Base-by-base conservation (phyloP, 1,140 invertebrate species). In the Chironomus tepperi region DNA sequence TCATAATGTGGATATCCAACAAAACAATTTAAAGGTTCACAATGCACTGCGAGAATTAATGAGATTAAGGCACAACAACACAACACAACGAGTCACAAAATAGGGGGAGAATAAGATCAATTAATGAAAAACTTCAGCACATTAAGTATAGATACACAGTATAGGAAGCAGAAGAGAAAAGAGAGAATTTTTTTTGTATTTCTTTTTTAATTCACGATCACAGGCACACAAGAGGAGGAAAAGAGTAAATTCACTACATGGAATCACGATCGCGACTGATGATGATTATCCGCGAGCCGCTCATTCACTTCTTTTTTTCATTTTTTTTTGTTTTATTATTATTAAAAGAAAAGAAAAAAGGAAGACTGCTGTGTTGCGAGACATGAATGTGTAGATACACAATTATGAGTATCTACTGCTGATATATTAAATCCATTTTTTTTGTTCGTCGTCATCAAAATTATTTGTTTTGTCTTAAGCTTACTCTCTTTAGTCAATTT, bases 251-350 rank as follows among this genome's bases (percentile, higher is more conserved):
- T 67, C 64, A 70, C 47, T n/a, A 57, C 47, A 70, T 18, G 15
- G 65, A 9, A 19, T 18, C 65, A 70, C 65, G 65, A 70, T 70
- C 65, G 65, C 65, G 65, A 70, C 65, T 70, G 18, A 67, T 67
- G 65, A 70, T 70, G 47, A 57, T 57, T 57, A 73, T 73, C 34
- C 70, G 34, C 70, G 21, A 18, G 21, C 42, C 15, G 21, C 9
- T 24, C 8, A 73, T 73, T 73, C n/a, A 18, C 9, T 73, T 73
- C 34, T 73, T 34, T 73, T 6, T 72, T 24, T 34, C 15, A 7
- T 73, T 73, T 34, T 73, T 6, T 72, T 24, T 34, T 3, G 15
- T 73, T 24, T 73, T 64, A 16, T 64, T 12, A 15, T 73, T 24
- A 42, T 18, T 19, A 34, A 18, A 18, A 21, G 21, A 21, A 73